Evolutionary conservation across 2,797 vertebrate species (phyloP), one percentile per base, ranked within the genome.

Genomic region (Crax fasciolata): DNA sequence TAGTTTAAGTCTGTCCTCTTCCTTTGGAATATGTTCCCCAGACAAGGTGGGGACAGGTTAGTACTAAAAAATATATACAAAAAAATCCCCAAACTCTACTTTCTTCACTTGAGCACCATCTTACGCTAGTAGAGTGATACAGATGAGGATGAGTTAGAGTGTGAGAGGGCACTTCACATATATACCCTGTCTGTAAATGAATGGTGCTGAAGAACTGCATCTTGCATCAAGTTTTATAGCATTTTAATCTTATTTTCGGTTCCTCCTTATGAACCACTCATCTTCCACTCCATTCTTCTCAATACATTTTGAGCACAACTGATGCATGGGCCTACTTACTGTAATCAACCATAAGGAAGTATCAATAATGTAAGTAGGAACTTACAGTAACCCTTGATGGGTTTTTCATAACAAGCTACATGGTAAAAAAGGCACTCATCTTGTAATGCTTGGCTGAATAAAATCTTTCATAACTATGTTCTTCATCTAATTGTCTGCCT

Each of bases 401-500:
- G 13, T 32, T 55, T 57, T 57, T 57, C 19, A 21, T 57, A 57
- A 32, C 18, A 57, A 32, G 30, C 12, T 55, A 54, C 17, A 30
- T 67, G n/a, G 32, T 71, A 59, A 75, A 87, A 95, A 94, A 79
- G 51, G 3, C 86, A 68, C 14, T 67, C 43, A 43, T 59, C 52
- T 81, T 89, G 58, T 71, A 83, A 85, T 52, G 7, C 15, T 84
- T 88, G 67, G 41, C 57, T 68, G 35, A 88, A 89, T 21, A 75
- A 89, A 8, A 14, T 92, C 19, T 74, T 51, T 91, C 51, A 58
- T 41, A 75, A 23, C 62, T 87, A 1, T 73, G 32, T 57, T 94
- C 41, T 93, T 88, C 52, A 71, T 84, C 75, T 84, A 91, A 4
- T 80, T 90, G 93, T 94, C 80, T 88, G 88, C 44, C 46, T 90